Conservation (phyloP, 2,113 vertebrate genomes). For the Hippopotamus amphibius region DNA sequence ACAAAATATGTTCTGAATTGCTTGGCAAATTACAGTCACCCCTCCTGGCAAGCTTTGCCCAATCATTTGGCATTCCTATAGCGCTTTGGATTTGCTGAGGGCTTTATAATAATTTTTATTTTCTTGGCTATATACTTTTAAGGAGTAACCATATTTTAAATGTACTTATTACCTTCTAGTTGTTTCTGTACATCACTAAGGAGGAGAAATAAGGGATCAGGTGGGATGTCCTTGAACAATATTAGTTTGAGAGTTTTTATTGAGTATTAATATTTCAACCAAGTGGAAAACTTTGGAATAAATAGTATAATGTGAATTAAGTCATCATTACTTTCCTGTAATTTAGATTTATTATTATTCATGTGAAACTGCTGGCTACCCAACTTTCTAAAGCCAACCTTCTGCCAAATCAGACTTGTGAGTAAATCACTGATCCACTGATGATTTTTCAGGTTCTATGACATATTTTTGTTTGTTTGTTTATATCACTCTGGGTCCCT, state of each 20-base stretch:
- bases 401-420: not conserved
- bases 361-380: not conserved
- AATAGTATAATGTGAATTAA: conserved; percentile 20
- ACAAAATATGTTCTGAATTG: not conserved
- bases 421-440: not conserved
- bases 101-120: conserved; percentile 5
- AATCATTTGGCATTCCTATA: not conserved
- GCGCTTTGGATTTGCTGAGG: not conserved
- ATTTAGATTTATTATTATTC: conserved; percentile 32
- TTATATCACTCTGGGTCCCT: not conserved
- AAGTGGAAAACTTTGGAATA: conserved; percentile 53
- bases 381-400: not conserved
- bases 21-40: not conserved
- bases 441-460: not conserved
- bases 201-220: not conserved
- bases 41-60: not conserved
- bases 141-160: not conserved
- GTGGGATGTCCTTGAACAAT: not conserved
- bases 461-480: not conserved
- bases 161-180: not conserved
- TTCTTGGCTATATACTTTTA: not conserved
- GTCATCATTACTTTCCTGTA: not conserved
- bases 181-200: not conserved
- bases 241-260: conserved; percentile 26
- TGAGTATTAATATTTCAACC: conserved; percentile 34